Evolutionary conservation across 2,797 vertebrate species (phyloP).

Genomic region (Muscicapa comitata): DNA sequence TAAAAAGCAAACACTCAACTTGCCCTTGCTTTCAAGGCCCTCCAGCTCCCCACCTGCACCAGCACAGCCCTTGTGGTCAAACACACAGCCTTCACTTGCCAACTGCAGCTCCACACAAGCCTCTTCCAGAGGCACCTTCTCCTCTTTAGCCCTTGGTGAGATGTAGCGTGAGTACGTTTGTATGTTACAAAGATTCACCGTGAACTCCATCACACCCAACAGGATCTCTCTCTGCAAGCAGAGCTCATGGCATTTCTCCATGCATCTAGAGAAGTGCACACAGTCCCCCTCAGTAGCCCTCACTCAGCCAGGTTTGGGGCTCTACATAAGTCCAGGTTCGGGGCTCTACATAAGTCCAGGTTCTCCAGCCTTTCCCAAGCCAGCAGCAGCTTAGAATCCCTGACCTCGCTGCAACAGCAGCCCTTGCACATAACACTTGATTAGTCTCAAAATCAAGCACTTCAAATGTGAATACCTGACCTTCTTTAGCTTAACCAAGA

Average conservation of each 20-base stretch:
- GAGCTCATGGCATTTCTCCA: not conserved
- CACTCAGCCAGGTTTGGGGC: not conserved
- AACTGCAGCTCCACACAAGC: accelerated
- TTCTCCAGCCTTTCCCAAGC: not conserved
- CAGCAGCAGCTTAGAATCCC: not conserved
- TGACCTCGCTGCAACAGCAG: not conserved
- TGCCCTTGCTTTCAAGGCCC: not conserved
- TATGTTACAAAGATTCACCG: accelerated
- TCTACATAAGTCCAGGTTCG: accelerated
- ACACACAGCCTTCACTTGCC: not conserved
- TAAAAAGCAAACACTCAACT: not conserved
- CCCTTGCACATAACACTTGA: not conserved
- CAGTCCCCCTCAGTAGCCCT: not conserved
- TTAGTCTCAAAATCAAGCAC: not conserved
- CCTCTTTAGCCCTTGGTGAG: not conserved
- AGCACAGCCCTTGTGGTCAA: accelerated
- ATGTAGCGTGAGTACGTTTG: accelerated
- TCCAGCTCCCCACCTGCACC: not conserved
- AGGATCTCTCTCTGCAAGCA: not conserved
- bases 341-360: accelerated
- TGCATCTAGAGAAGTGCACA: accelerated
- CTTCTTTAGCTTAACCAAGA: not conserved
- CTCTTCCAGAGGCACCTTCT: not conserved
- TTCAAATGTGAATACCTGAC: accelerated
- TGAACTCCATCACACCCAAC: not conserved